Evolutionary conservation across 2,113 vertebrate species (phyloP), one percentile per base, ranked within the genome.

Genomic region (Burhinus oedicnemus): DNA sequence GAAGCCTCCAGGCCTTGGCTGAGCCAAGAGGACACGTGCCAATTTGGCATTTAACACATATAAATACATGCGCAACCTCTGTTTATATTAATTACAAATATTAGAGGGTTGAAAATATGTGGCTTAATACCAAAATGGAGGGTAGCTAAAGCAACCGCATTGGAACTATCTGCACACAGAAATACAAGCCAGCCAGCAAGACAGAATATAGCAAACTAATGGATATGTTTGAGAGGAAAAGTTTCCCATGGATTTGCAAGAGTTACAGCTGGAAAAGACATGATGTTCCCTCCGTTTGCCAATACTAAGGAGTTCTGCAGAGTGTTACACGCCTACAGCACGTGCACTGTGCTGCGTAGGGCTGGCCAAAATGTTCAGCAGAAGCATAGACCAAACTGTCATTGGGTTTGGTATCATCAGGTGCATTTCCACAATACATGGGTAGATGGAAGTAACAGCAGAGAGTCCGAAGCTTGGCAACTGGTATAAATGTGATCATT

Each of bases 211-310:
- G 12, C 36, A 80, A 76, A 87, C 38, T 17, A 80, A n/a, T 1
- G 11, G 19, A 91, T 17, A 44, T 22, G 14, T 49, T 80, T 70
- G n/a, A 83, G 38, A 76, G 55, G 29, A 74, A 83, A 85, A 34
- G 9, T 91, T 96, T 97, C 94, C 87, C 94, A 95, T 5, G 29
- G 81, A 88, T 93, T 77, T 85, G 58, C 42, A 58, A 51, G 62
- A 74, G 60, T 62, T 89, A 82, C 87, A 96, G 71, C 64, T 96
- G 93, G 75, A 74, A 94, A 91, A 94, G 75, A 80, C 89, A 78
- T 32, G 81, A 38, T 91, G 78, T 89, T 95, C 82, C 38, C n/a
- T 71, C 30, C 75, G 21, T 40, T 54, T 90, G 96, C 89, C 96
- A 95, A 6, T 55, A n/a, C 54, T 74, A n/a, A 93, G 75, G 42